A percentile compares a stretch with the other conserved stretches of the same genome.
These are phyloP conservation scores for Biston betularia DNA, from an alignment of 2,888 invertebrate genomes.

Conservation along the genomic window DNA sequence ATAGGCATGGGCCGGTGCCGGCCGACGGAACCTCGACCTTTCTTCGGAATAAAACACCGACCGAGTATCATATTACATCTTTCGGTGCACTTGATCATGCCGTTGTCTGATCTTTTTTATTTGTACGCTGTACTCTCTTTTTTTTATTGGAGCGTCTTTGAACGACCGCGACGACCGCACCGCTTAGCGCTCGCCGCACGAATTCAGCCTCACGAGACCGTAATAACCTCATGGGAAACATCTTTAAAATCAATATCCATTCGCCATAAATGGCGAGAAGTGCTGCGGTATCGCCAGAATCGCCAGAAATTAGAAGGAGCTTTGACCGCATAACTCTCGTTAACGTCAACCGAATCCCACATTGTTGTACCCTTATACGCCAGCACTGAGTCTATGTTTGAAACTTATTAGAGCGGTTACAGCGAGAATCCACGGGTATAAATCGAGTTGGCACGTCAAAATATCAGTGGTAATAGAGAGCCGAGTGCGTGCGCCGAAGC, in stretches of 20 bases:
- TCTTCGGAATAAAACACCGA: slow-evolving; percentile 67
- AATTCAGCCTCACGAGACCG: slow-evolving; percentile 58
- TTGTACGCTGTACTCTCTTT: slow-evolving; percentile 65
- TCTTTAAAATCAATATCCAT: slow-evolving; percentile 67
- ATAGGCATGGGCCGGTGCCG: slow-evolving; percentile 60
- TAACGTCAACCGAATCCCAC: slow-evolving; percentile 55
- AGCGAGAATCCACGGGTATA: slow-evolving; percentile 55
- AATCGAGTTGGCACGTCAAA: slow-evolving; percentile 75
- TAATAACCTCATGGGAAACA: slow-evolving; percentile 54
- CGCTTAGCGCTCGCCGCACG: slow-evolving; percentile 65
- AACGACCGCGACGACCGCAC: slow-evolving; percentile 72
- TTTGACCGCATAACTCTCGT: slow-evolving; percentile 52
- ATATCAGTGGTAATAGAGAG: slow-evolving; percentile 72
- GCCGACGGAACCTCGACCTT: slow-evolving; percentile 44
- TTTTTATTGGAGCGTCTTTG: slow-evolving; percentile 74
- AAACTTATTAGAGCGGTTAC: slow-evolving; percentile 67
- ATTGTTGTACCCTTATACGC: slow-evolving; percentile 57
- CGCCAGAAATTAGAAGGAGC: slow-evolving; percentile 46
- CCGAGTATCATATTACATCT: slow-evolving; percentile 80
- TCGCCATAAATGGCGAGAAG: slow-evolving; percentile 51
- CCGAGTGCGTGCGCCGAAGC: slow-evolving; percentile 70
- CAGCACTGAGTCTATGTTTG: slow-evolving; percentile 56
- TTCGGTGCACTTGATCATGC: slow-evolving; percentile 81
- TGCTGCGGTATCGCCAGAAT: slow-evolving; percentile 49
- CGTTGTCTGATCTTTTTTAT: slow-evolving; percentile 76